These are phyloP conservation scores for Coecobrya sp. DNA, from an alignment of 2,888 invertebrate species.

Conservation along the genomic window DNA sequence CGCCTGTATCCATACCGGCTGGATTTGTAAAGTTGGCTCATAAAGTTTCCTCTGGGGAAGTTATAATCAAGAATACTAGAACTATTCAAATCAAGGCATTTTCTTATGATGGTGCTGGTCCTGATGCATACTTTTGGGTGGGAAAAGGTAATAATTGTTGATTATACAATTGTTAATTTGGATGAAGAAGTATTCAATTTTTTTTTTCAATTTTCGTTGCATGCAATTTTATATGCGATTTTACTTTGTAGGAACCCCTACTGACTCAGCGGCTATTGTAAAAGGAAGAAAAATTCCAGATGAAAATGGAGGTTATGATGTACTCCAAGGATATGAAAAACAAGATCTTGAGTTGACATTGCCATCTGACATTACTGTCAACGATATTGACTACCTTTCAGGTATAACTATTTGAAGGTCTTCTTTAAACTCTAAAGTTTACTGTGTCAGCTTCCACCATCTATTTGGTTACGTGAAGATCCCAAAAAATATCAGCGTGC, in stretches of 20 bases:
- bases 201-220: neutral
- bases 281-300: slow-evolving; percentile 82
- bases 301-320: slow-evolving; percentile 89
- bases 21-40: slow-evolving; percentile 81
- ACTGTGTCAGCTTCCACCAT: slow-evolving; percentile 96
- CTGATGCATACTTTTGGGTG: slow-evolving; percentile 83
- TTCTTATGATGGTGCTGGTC: slow-evolving; percentile 83
- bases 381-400: slow-evolving; percentile 96
- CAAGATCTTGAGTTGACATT: slow-evolving; percentile 97
- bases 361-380: slow-evolving; percentile 94
- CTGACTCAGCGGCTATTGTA: slow-evolving; percentile 71
- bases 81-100: slow-evolving; percentile 79
- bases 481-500: slow-evolving; percentile 95
- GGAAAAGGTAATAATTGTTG: slow-evolving; percentile 72
- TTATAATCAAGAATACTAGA: slow-evolving; percentile 80
- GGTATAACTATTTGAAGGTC: slow-evolving; percentile 61
- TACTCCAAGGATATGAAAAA: slow-evolving; percentile 95
- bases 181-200: too few relatives aligned
- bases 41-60: slow-evolving; percentile 81
- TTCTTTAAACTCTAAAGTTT: too few relatives aligned
- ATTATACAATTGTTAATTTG: too few relatives aligned
- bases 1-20: slow-evolving; percentile 75
- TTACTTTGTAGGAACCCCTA: slow-evolving; percentile 63
- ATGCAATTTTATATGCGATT: neutral
- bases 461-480: slow-evolving; percentile 97